Conservation (phyloP, 2,797 vertebrate genomes). For the Semaprochilodus insignis region DNA sequence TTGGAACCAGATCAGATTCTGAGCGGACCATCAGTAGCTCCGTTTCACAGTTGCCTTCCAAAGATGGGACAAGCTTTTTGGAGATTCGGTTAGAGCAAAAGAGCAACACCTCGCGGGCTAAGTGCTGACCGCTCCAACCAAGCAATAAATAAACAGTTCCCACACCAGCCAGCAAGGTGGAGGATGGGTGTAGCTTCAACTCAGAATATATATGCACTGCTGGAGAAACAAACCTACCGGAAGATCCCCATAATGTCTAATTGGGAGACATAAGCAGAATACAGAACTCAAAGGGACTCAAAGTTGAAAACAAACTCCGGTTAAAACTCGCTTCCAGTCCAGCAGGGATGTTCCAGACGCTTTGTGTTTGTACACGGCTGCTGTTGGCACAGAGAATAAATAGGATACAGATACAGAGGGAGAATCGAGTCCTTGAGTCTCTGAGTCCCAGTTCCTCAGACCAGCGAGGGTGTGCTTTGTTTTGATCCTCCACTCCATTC, state of each 20-base stretch:
- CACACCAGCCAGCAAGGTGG: not conserved
- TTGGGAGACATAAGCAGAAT: not conserved
- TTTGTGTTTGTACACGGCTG: not conserved
- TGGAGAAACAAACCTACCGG: not conserved
- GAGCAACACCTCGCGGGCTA: not conserved
- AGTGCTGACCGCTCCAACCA: not conserved
- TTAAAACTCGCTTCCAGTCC: too few relatives aligned
- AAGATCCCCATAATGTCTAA: not conserved
- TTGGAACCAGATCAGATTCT: not conserved
- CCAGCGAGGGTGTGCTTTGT: not conserved
- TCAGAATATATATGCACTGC: not conserved
- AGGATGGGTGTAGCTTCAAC: not conserved
- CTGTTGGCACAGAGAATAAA: not conserved
- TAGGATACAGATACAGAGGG: not conserved
- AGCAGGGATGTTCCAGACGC: not conserved
- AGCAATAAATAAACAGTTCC: not conserved
- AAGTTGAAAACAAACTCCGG: not conserved
- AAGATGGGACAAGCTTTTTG: too few relatives aligned
- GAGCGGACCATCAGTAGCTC: not conserved
- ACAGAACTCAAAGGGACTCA: not conserved
- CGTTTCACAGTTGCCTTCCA: not conserved
- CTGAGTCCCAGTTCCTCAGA: not conserved
- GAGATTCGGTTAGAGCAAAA: too few relatives aligned
- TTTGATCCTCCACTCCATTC: not conserved
- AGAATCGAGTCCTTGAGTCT: not conserved